Conservation (phyloP, 2,797 vertebrate genomes). For the Toxotes lorentzi region DNA sequence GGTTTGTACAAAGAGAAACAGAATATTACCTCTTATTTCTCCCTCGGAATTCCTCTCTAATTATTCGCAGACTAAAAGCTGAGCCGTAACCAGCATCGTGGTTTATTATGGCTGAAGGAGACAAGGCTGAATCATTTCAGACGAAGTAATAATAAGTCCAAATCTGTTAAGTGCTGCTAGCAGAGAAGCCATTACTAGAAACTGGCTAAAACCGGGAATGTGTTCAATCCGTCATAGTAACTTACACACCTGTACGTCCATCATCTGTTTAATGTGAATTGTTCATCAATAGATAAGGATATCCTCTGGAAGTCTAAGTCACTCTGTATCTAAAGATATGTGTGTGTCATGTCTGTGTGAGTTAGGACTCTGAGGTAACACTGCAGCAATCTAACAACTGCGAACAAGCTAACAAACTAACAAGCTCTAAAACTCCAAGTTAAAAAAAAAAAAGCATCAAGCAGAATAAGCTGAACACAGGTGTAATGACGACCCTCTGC, state of each 20-base stretch:
- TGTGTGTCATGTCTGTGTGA: too few relatives aligned
- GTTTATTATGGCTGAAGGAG: neutral
- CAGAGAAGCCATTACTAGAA: neutral
- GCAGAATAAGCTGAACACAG: too few relatives aligned
- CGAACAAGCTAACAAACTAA: neutral
- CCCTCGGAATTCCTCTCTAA: conserved; percentile 50
- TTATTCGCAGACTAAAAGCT: conserved; percentile 59
- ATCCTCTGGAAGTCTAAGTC: too few relatives aligned
- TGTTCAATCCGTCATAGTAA: too few relatives aligned
- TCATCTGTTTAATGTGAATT: neutral
- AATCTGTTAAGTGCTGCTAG: neutral
- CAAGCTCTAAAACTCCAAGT: neutral
- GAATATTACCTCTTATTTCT: conserved; percentile 18
- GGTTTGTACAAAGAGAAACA: neutral
- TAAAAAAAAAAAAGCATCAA: neutral
- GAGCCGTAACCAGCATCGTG: conserved; percentile 31
- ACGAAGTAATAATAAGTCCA: neutral
- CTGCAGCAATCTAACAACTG: neutral
- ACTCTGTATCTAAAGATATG: too few relatives aligned
- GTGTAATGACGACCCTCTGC: too few relatives aligned
- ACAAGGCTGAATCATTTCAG: neutral
- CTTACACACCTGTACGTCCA: too few relatives aligned
- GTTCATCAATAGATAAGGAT: too few relatives aligned
- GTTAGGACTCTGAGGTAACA: too few relatives aligned
- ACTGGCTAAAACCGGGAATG: neutral